Conservation (phyloP, 2,888 invertebrate genomes). For the Leptopilina drosophilae region DNA sequence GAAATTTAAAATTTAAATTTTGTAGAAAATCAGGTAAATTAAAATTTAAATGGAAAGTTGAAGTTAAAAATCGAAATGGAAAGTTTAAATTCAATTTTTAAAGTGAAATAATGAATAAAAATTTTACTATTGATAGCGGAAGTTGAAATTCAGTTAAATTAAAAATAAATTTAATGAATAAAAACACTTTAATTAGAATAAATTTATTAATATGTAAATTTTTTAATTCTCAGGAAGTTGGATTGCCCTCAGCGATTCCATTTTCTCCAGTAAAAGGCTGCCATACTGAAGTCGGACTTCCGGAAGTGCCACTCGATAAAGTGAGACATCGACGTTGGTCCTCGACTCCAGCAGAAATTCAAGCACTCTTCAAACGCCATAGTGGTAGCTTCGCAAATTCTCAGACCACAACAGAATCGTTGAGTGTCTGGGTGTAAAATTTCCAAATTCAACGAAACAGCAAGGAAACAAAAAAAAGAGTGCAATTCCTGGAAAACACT, state of each 20-base stretch:
- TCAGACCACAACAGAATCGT: conserved; percentile 66
- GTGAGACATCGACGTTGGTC: conserved; percentile 73
- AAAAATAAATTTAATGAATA: too few relatives aligned
- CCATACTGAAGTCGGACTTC: conserved; percentile 73
- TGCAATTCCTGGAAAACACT: neutral
- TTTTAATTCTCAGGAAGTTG: conserved; percentile 82
- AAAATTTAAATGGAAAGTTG: too few relatives aligned
- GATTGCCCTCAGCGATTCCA: conserved; percentile 78
- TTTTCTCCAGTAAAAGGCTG: conserved; percentile 68
- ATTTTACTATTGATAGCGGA: too few relatives aligned
- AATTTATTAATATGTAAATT: neutral
- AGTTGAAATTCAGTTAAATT: too few relatives aligned
- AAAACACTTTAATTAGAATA: too few relatives aligned
- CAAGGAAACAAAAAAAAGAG: neutral
- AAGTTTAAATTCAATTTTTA: too few relatives aligned
- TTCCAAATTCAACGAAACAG: neutral
- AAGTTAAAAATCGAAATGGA: too few relatives aligned
- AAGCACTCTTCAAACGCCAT: conserved; percentile 69
- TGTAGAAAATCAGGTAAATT: too few relatives aligned
- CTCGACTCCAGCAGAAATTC: conserved; percentile 72
- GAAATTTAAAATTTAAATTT: too few relatives aligned
- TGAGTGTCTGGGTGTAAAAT: conserved; percentile 73
- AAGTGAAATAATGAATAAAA: too few relatives aligned
- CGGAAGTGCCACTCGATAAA: conserved; percentile 69
- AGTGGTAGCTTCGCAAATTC: conserved; percentile 65